Evolutionary conservation across 2,113 vertebrate genomes (phyloP), one percentile per base, ranked within the genome.

Genomic region (Ciconia boyciana): DNA sequence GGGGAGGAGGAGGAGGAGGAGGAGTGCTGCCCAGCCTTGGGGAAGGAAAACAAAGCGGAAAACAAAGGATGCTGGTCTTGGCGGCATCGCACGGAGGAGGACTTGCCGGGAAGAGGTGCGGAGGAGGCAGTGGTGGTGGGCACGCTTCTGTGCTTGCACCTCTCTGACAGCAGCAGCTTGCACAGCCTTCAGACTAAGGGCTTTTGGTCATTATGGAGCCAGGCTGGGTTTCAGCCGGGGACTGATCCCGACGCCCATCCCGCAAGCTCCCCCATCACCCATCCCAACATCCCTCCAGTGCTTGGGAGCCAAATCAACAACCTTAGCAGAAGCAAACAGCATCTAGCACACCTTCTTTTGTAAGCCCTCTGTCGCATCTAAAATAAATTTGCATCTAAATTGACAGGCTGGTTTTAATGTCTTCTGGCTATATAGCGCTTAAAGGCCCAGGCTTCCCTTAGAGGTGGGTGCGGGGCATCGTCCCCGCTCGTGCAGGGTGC

Each of bases 381-480:
- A 94, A 97, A 96, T 97, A 94, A 83, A 94, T 96, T 95, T 96
- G 94, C 89, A 94, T 95, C 87, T 86, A 91, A 95, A 97, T 93
- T 95, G 92, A 94, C 89, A 78, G 81, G 32, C 87, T 86, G 82
- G 83, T 91, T 88, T 80, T 97, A 90, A 70, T 91, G 74, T 94
- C 58, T 95, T 22, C 78, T 95, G 89, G 71, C 60, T 90, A 4
- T 72, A 57, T 55, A 84, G 68, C 2, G 18, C 72, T 72, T 94
- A 77, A 91, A 96, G 84, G 51, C 90, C 70, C 74, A 51, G 68
- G 78, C 84, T 77, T 80, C 32, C 41, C 41, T 81, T 0, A 0
- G 28, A 61, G 84, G 69, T 90, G 88, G 83, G 61, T 6, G 0
- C 4, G 3, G 71, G 70, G 52, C 75, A 57, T 76, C 3, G 1